A percentile compares a stretch with the other conserved stretches of the same genome.
Evolutionary conservation across 2,113 vertebrate genomes (phyloP).

Genomic region (Atrichornis clamosus): DNA sequence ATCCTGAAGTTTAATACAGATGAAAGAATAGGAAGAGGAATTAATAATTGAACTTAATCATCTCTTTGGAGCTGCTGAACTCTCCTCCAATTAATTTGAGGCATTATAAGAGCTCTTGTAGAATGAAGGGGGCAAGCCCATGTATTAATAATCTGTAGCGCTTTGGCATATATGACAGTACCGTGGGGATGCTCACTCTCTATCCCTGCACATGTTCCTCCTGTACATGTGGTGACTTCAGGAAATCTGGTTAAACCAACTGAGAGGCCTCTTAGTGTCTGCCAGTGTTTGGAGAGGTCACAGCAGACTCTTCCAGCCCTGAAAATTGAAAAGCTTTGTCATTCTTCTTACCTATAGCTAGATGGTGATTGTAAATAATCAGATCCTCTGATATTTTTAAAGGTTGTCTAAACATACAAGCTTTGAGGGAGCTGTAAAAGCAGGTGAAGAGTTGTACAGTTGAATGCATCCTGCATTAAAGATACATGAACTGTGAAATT

Average conservation of each 20-base stretch:
- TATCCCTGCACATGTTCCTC: background rate
- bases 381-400: background rate
- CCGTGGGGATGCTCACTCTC: background rate
- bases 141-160: constrained; percentile 22
- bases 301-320: background rate
- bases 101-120: constrained; percentile 28
- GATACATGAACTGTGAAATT: background rate
- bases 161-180: background rate
- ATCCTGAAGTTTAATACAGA: background rate
- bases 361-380: background rate
- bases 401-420: background rate
- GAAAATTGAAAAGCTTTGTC: background rate
- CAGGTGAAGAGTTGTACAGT: background rate
- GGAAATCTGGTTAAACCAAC: background rate
- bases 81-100: constrained; percentile 46
- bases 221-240: background rate
- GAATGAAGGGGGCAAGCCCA: constrained; percentile 16
- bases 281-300: background rate
- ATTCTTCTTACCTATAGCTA: background rate
- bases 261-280: background rate
- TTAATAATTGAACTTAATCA: constrained; percentile 47
- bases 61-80: constrained; percentile 33
- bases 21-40: background rate
- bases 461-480: background rate
- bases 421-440: background rate